A percentile compares a stretch with the other conserved stretches of the same genome.
phyloP scores from a whole-genome alignment of 2,888 invertebrate genomes.

The Apamea crenata region DNA sequence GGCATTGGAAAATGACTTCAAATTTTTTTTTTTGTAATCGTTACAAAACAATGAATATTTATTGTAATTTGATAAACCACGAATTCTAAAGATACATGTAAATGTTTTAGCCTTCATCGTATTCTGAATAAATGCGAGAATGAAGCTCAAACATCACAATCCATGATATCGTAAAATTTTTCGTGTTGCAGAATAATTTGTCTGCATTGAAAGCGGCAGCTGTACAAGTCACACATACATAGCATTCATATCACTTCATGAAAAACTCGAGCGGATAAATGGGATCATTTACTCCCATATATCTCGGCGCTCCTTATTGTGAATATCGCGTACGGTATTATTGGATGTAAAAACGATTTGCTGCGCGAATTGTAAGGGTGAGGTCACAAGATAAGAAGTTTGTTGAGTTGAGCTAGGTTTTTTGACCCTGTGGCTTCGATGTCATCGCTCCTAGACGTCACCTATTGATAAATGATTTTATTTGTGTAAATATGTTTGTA shows the following conservation, averaged over 20 bases:
- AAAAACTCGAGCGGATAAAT: constrained; percentile 60
- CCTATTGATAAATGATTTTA: no score
- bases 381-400: constrained; percentile 13
- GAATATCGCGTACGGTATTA: constrained; percentile 54
- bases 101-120: constrained; percentile 19
- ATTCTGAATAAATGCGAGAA: constrained; percentile 19
- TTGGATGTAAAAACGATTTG: constrained; percentile 57
- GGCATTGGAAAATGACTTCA: background rate
- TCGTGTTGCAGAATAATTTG: constrained; percentile 54
- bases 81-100: constrained; percentile 19
- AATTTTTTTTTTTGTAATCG: background rate
- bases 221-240: constrained; percentile 15
- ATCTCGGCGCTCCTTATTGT: constrained; percentile 47
- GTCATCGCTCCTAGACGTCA: background rate
- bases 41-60: constrained; percentile 3
- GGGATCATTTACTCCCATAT: constrained; percentile 57
- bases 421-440: background rate
- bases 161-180: constrained; percentile 32
- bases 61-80: constrained; percentile 31
- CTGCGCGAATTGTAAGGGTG: constrained; percentile 31
- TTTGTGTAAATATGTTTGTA: no score
- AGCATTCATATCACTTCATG: constrained; percentile 48
- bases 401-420: constrained; percentile 1
- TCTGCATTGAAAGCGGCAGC: constrained; percentile 47
- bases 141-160: constrained; percentile 35